A percentile compares a stretch with the other conserved stretches of the same genome.
phyloP scores from a whole-genome alignment of 2,797 vertebrate genomes.

The Poeciliopsis infans region DNA sequence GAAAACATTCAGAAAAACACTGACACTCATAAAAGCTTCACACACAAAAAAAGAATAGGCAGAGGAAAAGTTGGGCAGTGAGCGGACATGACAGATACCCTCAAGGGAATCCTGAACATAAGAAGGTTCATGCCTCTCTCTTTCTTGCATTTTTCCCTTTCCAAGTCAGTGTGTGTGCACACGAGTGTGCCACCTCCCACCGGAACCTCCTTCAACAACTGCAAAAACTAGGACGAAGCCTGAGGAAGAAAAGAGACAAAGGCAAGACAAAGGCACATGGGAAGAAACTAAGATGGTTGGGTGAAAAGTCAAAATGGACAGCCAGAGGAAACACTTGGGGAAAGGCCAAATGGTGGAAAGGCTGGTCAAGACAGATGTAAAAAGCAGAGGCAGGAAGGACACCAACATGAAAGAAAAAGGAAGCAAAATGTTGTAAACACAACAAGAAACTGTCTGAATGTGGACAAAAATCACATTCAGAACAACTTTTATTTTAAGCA shows the following conservation, averaged over 20 bases:
- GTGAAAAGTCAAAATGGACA: slow-evolving; percentile 43
- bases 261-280: slow-evolving; percentile 34
- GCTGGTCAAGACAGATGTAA: slow-evolving; percentile 27
- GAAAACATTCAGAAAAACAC: not conserved
- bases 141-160: slow-evolving; percentile 45
- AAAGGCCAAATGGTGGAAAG: slow-evolving; percentile 34
- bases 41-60: slow-evolving; percentile 29
- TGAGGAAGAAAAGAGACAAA: slow-evolving; percentile 31
- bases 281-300: slow-evolving; percentile 38
- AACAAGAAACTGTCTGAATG: slow-evolving; percentile 25
- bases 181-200: slow-evolving; percentile 47
- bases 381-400: slow-evolving; percentile 13
- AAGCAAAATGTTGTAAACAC: slow-evolving; percentile 8
- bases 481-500: slow-evolving; percentile 34
- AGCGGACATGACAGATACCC: slow-evolving; percentile 56
- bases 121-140: slow-evolving; percentile 51
- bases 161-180: not conserved
- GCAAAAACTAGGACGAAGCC: slow-evolving; percentile 75
- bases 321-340: slow-evolving; percentile 19
- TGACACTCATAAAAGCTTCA: slow-evolving; percentile 1
- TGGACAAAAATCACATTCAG: slow-evolving; percentile 29
- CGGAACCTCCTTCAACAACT: slow-evolving; percentile 68
- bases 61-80: slow-evolving; percentile 41
- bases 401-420: slow-evolving; percentile 5
- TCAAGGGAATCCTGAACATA: slow-evolving; percentile 49